A percentile compares a stretch with the other conserved stretches of the same genome.
These are phyloP conservation scores for Nothobranchius furzeri DNA, from an alignment of 2,113 vertebrate genomes.

Conservation along the genomic window DNA sequence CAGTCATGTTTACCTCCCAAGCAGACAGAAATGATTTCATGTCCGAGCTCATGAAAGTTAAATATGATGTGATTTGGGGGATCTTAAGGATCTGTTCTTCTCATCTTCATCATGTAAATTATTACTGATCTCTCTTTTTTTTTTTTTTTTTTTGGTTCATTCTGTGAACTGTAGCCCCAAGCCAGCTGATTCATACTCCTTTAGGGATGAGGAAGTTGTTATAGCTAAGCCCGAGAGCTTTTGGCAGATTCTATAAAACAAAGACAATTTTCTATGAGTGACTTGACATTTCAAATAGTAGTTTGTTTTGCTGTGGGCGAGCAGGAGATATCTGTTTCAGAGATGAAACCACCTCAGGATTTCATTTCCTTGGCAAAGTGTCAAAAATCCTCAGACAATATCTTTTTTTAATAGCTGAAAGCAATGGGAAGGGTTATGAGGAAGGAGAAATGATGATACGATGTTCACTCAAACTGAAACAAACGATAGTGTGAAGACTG, in stretches of 20 bases:
- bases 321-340: neutral
- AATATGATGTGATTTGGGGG: no score
- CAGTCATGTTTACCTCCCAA: no score
- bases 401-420: slow-evolving; percentile 2
- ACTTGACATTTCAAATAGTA: neutral
- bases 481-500: neutral
- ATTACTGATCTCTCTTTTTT: slow-evolving; percentile 9
- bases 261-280: neutral
- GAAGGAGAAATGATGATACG: neutral
- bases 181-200: slow-evolving; percentile 1
- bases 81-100: no score
- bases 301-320: neutral
- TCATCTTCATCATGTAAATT: no score
- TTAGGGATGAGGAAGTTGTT: no score
- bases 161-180: neutral
- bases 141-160: neutral
- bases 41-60: no score
- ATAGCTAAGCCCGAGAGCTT: neutral
- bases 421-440: neutral
- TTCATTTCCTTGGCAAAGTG: slow-evolving; percentile 31
- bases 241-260: neutral
- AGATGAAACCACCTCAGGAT: slow-evolving; percentile 2
- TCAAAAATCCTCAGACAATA: neutral
- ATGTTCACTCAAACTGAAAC: slow-evolving; percentile 2
- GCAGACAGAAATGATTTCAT: no score